These are phyloP conservation scores for Ganaspis brasiliensis DNA, from an alignment of 2,888 invertebrate genomes.

Conservation along the genomic window DNA sequence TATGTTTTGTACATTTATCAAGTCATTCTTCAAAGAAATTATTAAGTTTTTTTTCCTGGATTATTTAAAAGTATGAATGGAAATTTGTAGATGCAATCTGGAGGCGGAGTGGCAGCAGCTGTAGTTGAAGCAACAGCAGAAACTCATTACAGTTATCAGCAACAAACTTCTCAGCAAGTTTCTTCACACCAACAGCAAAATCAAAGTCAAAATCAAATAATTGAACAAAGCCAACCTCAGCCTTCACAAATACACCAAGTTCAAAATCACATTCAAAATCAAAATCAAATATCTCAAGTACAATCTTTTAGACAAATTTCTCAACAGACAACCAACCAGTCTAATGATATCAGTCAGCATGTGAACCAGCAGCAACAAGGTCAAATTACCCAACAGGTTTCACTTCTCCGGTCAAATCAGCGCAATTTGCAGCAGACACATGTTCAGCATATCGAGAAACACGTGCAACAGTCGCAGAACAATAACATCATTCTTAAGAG, in stretches of 20 bases:
- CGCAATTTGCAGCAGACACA: slow-evolving; percentile 74
- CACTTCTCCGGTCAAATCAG: slow-evolving; percentile 69
- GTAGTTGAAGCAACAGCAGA: slow-evolving; percentile 80
- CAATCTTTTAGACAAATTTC: slow-evolving; percentile 72
- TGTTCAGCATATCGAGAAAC: slow-evolving; percentile 74
- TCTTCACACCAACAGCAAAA: slow-evolving; percentile 74
- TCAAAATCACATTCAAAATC: slow-evolving; percentile 75
- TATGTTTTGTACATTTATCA: no score
- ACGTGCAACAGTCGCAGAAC: slow-evolving; percentile 73
- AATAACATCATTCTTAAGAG: slow-evolving; percentile 73
- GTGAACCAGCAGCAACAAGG: slow-evolving; percentile 69
- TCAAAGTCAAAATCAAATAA: slow-evolving; percentile 72
- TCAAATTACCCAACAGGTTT: slow-evolving; percentile 74
- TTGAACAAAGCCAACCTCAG: slow-evolving; percentile 65
- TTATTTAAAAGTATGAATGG: not conserved
- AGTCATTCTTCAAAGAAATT: no score
- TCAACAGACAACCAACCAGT: slow-evolving; percentile 69
- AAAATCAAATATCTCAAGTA: slow-evolving; percentile 75
- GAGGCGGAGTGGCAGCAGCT: slow-evolving; percentile 76
- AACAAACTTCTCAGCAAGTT: slow-evolving; percentile 76
- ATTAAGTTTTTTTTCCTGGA: no score
- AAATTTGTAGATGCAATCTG: slow-evolving; percentile 75
- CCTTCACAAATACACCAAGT: slow-evolving; percentile 78
- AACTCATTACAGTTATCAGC: slow-evolving; percentile 79
- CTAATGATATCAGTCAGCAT: slow-evolving; percentile 60